Evolutionary conservation across 1,140 invertebrate genomes (phyloP), one percentile per base, ranked within the genome.

Genomic region (Pinna nobilis): DNA sequence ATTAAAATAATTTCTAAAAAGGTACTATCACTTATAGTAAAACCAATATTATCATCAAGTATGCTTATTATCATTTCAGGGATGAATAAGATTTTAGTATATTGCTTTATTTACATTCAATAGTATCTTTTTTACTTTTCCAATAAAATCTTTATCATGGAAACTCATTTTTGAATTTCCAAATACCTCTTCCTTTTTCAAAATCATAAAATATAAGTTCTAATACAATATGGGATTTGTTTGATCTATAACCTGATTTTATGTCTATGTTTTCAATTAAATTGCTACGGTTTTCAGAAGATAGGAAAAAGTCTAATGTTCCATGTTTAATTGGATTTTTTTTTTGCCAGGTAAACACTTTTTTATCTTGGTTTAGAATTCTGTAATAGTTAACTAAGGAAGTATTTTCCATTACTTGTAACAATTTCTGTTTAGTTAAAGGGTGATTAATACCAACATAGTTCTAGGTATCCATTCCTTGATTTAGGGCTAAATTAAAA

Each of bases 401-500:
- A 3, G 18, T 30, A 7, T 65, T 20, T n/a, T 59, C 51, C 25
- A 66, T 73, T n/a, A 66, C 37, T 73, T 65, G 23, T 51, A 59
- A 30, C 13, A 57, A 3, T 35, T 69, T 69, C 7, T 41, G 11
- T 44, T 53, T 55, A 47, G 51, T 53, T 18, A 59, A 44, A 18
- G 66, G 66, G 47, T 69, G 57, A 59, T 69, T 69, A n/a, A 69
- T 30, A 59, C 25, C 7, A 32, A 55, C 5, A 39, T 73, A 73
- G 47, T 72, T 65, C 18, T 18, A n/a, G 25, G 50, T 32, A 65
- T 65, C 70, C 33, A 64, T 15, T 7, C 13, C 6, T 33, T 60
- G 70, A 32, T 57, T 59, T 41, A 55, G 32, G 9, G 32, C 50
- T 6, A 72, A 20, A 47, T 50, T 64, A 64, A 64, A 47, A 49